Evolutionary conservation across 2,113 vertebrate genomes (phyloP).

Genomic region (human): DNA sequence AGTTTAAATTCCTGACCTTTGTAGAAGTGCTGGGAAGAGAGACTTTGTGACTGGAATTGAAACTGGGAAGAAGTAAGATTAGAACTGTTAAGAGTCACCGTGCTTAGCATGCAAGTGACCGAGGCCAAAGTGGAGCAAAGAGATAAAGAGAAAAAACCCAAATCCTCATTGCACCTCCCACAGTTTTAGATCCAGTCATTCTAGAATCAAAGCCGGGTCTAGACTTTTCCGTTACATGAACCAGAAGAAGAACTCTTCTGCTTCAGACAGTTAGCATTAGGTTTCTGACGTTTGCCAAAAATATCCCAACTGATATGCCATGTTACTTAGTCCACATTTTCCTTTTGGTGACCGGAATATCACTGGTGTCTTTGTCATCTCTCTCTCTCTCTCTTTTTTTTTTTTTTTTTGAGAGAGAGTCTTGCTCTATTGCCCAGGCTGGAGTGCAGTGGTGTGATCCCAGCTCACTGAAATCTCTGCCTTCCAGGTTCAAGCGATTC

Average conservation of each 20-base stretch:
- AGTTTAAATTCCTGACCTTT: neutral
- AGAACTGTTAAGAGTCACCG: neutral
- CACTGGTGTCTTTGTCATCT: conserved; percentile 38
- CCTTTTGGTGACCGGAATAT: conserved; percentile 23
- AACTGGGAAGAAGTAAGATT: neutral
- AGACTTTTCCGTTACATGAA: neutral
- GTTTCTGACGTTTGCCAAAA: conserved; percentile 45
- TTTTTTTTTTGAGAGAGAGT: too few relatives aligned
- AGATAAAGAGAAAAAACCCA: neutral
- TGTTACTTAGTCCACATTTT: conserved; percentile 27
- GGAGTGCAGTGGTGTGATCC: too few relatives aligned
- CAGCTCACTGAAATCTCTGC: too few relatives aligned
- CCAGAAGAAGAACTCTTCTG: neutral
- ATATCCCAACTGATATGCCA: neutral
- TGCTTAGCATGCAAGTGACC: neutral
- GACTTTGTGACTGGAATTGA: neutral
- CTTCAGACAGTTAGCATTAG: conserved; percentile 13
- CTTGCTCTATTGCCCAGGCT: too few relatives aligned
- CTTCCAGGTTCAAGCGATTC: too few relatives aligned
- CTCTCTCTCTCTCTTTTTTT: too few relatives aligned
- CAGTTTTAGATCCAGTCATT: neutral
- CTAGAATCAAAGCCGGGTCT: neutral
- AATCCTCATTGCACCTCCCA: neutral
- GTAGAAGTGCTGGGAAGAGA: neutral
- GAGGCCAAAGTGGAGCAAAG: neutral